Conservation (phyloP, 2,113 vertebrate genomes). For the Isurus oxyrinchus region DNA sequence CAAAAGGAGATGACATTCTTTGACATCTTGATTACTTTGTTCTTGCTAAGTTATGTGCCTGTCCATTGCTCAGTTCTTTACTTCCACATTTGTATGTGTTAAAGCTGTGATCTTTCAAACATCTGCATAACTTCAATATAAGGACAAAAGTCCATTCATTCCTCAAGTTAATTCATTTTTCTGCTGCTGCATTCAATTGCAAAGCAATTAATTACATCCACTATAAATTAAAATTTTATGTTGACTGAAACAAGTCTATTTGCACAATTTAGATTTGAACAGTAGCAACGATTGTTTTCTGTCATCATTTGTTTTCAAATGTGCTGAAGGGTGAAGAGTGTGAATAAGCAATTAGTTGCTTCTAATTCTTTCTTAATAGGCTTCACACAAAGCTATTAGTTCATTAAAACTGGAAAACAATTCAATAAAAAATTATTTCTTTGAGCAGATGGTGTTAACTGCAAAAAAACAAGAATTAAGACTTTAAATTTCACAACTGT, state of each 20-base stretch:
- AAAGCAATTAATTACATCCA: conserved; percentile 8
- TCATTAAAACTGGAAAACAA: not conserved
- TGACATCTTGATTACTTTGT: not conserved
- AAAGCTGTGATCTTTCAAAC: not conserved
- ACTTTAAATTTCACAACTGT: not conserved
- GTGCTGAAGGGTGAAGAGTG: not conserved
- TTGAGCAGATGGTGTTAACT: conserved; percentile 5
- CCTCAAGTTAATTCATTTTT: not conserved
- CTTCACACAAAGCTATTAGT: not conserved
- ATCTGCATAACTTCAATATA: not conserved
- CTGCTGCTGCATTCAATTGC: not conserved
- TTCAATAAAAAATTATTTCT: conserved; percentile 4
- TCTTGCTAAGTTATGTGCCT: not conserved
- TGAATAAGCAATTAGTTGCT: not conserved
- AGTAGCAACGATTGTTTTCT: not conserved
- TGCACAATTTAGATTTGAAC: not conserved
- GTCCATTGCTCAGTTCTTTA: not conserved
- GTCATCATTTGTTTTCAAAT: conserved; percentile 1
- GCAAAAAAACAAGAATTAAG: not conserved
- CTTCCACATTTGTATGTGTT: not conserved
- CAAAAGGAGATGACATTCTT: not conserved
- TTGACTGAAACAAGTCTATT: not conserved
- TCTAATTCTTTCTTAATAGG: conserved; percentile 28
- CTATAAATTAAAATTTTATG: not conserved
- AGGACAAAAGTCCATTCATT: not conserved